Evolutionary conservation across 2,888 invertebrate genomes (phyloP).

Genomic region (Chironomus tentans): DNA sequence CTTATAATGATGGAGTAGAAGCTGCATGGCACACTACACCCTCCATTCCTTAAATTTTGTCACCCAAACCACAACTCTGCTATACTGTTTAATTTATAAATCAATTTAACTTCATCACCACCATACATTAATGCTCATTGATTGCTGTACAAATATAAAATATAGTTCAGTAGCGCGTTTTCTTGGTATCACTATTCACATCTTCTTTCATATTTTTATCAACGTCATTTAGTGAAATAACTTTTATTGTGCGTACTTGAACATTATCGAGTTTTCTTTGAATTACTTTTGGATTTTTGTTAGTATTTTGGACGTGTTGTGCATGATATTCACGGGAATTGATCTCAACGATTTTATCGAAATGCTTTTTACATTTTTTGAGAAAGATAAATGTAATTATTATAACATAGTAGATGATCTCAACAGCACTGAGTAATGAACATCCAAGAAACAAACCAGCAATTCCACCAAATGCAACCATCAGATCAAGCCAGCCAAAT

Average conservation of each 20-base stretch:
- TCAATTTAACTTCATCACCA: slow-evolving; percentile 7
- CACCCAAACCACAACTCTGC: background rate
- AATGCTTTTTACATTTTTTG: background rate
- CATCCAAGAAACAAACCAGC: slow-evolving; percentile 44
- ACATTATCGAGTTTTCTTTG: background rate
- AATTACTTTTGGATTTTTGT: no score
- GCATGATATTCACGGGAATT: background rate
- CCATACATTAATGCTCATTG: background rate
- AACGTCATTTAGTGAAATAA: background rate
- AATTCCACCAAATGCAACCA: slow-evolving; percentile 44
- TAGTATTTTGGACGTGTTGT: no score
- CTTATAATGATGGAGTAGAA: no score
- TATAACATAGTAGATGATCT: slow-evolving; percentile 40
- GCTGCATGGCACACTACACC: no score
- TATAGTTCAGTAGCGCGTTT: slow-evolving; percentile 1
- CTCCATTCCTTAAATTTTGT: no score
- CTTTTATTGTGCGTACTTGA: background rate
- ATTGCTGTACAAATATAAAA: background rate
- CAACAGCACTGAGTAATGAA: slow-evolving; percentile 42
- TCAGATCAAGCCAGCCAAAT: slow-evolving; percentile 43
- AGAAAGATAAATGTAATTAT: background rate
- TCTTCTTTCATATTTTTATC: background rate
- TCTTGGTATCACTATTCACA: background rate
- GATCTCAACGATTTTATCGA: background rate
- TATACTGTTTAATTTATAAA: background rate